These are phyloP conservation scores for Tenthredo scrophulariae DNA, from an alignment of 2,888 invertebrate genomes.

Conservation along the genomic window DNA sequence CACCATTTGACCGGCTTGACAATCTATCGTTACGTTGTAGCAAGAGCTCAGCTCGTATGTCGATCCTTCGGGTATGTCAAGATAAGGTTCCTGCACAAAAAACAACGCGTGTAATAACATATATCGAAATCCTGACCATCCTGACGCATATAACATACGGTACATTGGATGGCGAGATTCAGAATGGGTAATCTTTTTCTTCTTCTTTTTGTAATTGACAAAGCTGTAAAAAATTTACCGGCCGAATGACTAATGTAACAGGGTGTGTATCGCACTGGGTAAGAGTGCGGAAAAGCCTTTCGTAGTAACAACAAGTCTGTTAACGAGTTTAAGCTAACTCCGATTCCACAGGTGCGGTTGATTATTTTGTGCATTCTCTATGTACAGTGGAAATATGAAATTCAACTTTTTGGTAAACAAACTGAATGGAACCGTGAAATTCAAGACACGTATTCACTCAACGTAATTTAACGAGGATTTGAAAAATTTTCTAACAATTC, in stretches of 20 bases:
- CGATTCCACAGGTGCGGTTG: neutral
- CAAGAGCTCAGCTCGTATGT: conserved; percentile 96
- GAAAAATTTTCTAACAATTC: neutral
- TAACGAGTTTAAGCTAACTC: neutral
- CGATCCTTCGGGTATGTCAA: conserved; percentile 94
- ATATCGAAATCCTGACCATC: neutral
- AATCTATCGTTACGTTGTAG: conserved; percentile 96
- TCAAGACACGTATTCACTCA: neutral
- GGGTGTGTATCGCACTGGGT: neutral
- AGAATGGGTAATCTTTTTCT: neutral
- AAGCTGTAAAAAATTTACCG: neutral
- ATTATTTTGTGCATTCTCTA: neutral
- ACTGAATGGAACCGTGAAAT: neutral
- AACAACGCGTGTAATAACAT: neutral
- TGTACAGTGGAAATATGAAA: neutral
- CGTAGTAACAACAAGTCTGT: neutral
- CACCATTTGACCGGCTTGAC: conserved; percentile 95
- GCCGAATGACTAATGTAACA: neutral
- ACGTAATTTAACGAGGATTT: neutral
- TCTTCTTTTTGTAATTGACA: neutral
- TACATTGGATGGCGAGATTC: neutral
- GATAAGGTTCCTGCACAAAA: conserved; percentile 87
- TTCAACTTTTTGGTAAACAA: neutral
- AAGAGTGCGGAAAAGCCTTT: neutral
- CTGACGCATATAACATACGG: neutral